Base-by-base conservation (phyloP, 2,113 vertebrate genomes). In the Cyanocitta stelleri region DNA sequence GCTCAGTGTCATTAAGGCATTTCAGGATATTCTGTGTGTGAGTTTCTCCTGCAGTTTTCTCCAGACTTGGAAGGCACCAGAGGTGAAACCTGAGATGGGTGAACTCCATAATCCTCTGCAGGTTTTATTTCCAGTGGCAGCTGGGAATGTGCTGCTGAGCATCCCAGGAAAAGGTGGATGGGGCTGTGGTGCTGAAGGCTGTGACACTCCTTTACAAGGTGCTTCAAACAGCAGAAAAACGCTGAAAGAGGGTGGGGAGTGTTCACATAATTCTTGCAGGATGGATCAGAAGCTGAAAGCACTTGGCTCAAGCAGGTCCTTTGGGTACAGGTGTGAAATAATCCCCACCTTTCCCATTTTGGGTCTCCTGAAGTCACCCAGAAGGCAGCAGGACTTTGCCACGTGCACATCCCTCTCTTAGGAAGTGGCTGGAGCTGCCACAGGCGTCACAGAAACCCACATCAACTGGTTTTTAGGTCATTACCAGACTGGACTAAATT, bases 381-480 rank as follows among this genome's bases (percentile, higher is more conserved):
- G 18, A 19, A 41, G 51, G 41, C 64, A n/a, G 18, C 35, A 69
- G 82, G 68, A 7, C 64, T 54, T 20, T 22, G 71, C 78, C 39
- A 23, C 5, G 1, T 48, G 30, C 56, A 3, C 7, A 0, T 55
- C 46, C 20, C n/a, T 41, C 52, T 35, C 26, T 16, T 3, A 32
- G 78, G 77, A 66, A 16, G 85, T 41, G 90, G 71, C 52, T 62
- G 87, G 55, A 58, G 81, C 77, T 29, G 81, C 66, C 83, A 8
- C 80, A 13, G 88, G 41, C 21, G 3, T 82, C 85, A 51, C 85
- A 59, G 23, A 85, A 96, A 68, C 58, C 93, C 75, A 58, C 91
- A 86, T 46, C 79, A 51, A 5, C 74, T 30, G 61, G 1, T 85
- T 89, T 92, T 90, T 82, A 85, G 96, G 93, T 93, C 93, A 68